Evolutionary conservation across 2,888 invertebrate genomes (phyloP), one percentile per base, ranked within the genome.

Genomic region (Chouioia cunea): DNA sequence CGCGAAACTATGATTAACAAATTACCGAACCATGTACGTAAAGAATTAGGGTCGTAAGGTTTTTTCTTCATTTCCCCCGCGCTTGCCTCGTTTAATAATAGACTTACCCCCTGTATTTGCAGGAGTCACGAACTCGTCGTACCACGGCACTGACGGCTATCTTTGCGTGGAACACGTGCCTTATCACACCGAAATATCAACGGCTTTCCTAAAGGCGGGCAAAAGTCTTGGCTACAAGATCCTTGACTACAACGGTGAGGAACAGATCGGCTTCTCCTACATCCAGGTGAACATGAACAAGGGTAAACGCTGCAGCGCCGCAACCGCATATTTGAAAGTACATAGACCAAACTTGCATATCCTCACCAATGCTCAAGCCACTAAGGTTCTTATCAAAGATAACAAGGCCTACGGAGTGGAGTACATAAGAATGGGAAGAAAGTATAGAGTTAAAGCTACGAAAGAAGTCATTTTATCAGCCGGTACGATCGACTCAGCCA

Each of bases 401-500:
- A 4, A 4, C 27, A 27, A 27, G 18, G 93, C 93, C 0, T 88
- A 89, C 72, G 94, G 93, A 0, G 91, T 94, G 0, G 87, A 91
- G 77, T 91, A 91, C 73, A 84, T 89, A 0, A 88, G 81, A 4
- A 16, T 15, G 1, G 12, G 4, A 4, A 16, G 47, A 15, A n/a
- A 15, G 12, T 15, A 4, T 12, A n/a, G 0, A n/a, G 90, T 90
- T 0, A 85, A 83, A 54, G 93, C 92, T 0, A 88, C 88, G 1
- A 91, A 89, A 79, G 93, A 93, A 86, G 90, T 94, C 0, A 92
- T 95, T 65, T 75, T 94, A 47, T 89, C 92, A 50, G 93, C 92
- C 1, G 94, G 93, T 4, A 90, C 93, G 0, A 90, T 95, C 15
- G 93, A 93, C 82, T 90, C 93, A 0, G 93, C 95, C 0, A 93